Conservation (phyloP, 2,113 vertebrate genomes). For the Clarias gariepinus region DNA sequence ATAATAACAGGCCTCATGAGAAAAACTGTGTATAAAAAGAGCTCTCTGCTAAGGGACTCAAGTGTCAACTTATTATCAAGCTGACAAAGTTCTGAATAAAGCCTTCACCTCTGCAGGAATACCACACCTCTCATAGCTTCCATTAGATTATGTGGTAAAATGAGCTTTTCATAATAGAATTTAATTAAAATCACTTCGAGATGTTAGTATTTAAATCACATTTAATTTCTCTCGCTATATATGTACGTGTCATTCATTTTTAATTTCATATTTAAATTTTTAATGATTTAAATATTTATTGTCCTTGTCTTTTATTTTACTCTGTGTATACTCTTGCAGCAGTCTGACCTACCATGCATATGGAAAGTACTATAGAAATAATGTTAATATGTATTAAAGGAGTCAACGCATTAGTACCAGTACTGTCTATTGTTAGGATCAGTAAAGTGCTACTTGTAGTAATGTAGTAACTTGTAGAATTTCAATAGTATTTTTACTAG, state of each 20-base stretch:
- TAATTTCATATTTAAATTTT: neutral
- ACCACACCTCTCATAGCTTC: neutral
- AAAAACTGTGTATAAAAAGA: neutral
- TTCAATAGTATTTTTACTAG: too few relatives aligned
- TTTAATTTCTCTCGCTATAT: too few relatives aligned
- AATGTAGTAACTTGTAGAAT: too few relatives aligned
- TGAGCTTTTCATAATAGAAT: neutral
- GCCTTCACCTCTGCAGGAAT: neutral
- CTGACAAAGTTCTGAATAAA: neutral
- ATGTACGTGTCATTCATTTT: too few relatives aligned
- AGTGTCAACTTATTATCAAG: neutral
- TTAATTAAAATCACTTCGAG: neutral
- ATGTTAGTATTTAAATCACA: neutral
- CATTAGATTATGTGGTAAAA: neutral
- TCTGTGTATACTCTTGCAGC: neutral
- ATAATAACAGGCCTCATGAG: neutral
- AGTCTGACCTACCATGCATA: neutral
- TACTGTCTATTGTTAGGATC: neutral
- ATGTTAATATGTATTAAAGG: neutral
- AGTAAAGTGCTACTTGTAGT: too few relatives aligned
- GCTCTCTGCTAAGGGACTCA: neutral
- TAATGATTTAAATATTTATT: neutral
- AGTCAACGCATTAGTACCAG: neutral
- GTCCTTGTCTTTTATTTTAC: neutral
- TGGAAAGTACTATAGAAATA: neutral